Percentiles rank a stretch among this genome's conserved stretches.
Evolutionary conservation across 2,113 vertebrate species (phyloP).

Genomic region (Nibea coibor): DNA sequence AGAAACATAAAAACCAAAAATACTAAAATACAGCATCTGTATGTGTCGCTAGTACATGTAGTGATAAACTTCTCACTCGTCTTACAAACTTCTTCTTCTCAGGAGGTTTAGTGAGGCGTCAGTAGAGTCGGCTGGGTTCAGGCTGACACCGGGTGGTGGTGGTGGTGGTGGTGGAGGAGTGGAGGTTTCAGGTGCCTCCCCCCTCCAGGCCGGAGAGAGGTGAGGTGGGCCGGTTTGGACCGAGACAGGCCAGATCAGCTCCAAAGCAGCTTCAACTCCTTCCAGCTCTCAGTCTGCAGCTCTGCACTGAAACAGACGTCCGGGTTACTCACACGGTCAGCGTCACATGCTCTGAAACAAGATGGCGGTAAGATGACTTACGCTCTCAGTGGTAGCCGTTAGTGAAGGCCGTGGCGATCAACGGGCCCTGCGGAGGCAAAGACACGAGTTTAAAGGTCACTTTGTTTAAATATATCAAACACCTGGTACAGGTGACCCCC

Average conservation of each 20-base stretch:
- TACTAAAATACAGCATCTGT: constrained; percentile 72
- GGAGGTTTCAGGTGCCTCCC: constrained; percentile 64
- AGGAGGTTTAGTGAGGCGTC: constrained; percentile 86
- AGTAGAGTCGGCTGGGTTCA: constrained; percentile 73
- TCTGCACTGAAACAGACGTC: constrained; percentile 45
- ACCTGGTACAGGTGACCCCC: too few species aligned
- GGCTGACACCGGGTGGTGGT: constrained; percentile 69
- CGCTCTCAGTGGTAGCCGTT: constrained; percentile 97
- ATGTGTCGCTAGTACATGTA: constrained; percentile 61
- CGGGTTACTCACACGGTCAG: constrained; percentile 36
- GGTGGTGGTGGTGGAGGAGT: constrained; percentile 43
- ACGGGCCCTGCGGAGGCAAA: constrained; percentile 88
- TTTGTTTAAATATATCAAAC: not conserved
- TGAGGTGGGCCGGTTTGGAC: constrained; percentile 79
- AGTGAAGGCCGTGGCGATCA: constrained; percentile 99
- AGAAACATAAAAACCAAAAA: constrained; percentile 67
- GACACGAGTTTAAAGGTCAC: constrained; percentile 11
- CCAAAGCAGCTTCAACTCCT: constrained; percentile 74
- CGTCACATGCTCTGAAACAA: not conserved
- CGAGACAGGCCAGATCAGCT: constrained; percentile 78
- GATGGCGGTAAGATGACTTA: constrained; percentile 31
- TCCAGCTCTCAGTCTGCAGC: constrained; percentile 73
- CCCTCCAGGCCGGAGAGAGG: constrained; percentile 69
- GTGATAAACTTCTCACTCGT: constrained; percentile 38
- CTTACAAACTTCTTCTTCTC: constrained; percentile 63